phyloP scores from a whole-genome alignment of 1,140 invertebrate genomes.

The Anastrepha obliqua region DNA sequence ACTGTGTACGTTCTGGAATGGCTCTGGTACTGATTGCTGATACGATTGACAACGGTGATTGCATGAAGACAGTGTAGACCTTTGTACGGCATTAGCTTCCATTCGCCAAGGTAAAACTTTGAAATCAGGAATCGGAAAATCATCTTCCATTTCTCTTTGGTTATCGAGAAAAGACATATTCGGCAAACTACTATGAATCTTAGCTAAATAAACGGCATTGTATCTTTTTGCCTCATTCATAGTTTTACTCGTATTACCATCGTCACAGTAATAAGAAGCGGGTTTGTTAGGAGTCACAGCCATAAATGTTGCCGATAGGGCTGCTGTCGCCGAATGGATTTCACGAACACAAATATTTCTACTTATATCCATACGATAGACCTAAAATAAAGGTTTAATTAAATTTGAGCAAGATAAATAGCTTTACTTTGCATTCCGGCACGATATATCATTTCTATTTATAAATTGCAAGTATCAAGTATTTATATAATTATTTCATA shows the following conservation, averaged over 20 bases:
- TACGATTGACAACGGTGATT: not conserved
- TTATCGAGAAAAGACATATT: conserved; percentile 54
- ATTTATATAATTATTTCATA: too few species aligned
- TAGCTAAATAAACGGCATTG: conserved; percentile 21
- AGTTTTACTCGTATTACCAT: not conserved
- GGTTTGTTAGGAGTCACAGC: not conserved
- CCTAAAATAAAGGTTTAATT: conserved; percentile 61
- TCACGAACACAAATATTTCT: conserved; percentile 81
- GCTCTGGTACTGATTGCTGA: not conserved
- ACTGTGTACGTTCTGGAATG: not conserved
- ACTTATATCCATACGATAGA: conserved; percentile 89
- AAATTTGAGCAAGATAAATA: too few species aligned
- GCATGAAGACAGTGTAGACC: not conserved
- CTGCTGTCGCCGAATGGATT: conserved; percentile 60
- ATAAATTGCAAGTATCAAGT: too few species aligned
- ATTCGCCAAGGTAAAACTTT: conserved; percentile 60
- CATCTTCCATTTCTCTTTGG: not conserved
- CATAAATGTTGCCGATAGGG: not conserved
- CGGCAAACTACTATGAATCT: conserved; percentile 68
- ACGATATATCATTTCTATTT: too few species aligned
- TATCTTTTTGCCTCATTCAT: not conserved
- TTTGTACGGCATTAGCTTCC: conserved; percentile 61
- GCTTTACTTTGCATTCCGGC: too few species aligned
- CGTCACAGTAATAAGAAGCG: not conserved
- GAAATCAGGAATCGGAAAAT: conserved; percentile 3